Evolutionary conservation across 2,797 vertebrate genomes (phyloP), one percentile per base, ranked within the genome.

Genomic region (Esox lucius): DNA sequence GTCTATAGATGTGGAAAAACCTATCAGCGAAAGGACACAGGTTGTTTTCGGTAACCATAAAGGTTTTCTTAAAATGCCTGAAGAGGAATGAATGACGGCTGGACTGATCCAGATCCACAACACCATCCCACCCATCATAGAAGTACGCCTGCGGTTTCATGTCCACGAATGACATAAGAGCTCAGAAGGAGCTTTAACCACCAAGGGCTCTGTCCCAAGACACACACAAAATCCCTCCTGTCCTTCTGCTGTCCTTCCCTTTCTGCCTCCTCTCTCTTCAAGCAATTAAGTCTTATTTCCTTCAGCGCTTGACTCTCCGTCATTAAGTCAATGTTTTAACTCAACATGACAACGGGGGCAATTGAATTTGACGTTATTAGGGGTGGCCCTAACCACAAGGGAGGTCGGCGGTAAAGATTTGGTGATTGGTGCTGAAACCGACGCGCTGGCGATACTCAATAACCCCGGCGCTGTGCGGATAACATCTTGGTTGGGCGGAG

Each of bases 251-350:
- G 76, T 64, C 76, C 80, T 80, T 76, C 68, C 53, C 35, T 75
- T 42, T 61, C 31, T 42, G 51, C 26, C 35, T 7, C 68, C 72
- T 22, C 69, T 70, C 72, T 80, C 65, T 76, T 28, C 5, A 17
- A 78, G 76, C 75, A 71, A 77, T 81, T 75, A 82, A 73, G n/a
- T 84, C 35, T 62, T 28, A 11, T 72, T 78, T 78, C 51, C 71
- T 65, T 68, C 48, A 28, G 49, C 0, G 69, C 68, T 73, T 5
- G 7, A 19, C 56, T 70, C 48, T 66, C 78, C n/a, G 5, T 80
- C 75, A 80, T 85, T 82, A 84, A 69, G 77, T 68, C 70, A 59
- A 26, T 68, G 61, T 75, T 71, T 83, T 83, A 81, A 86, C 80
- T 80, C 80, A 82, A 78, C 73, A 3, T 78, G 83, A 80, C 26